A percentile compares a stretch with the other conserved stretches of the same genome.
phyloP scores from a whole-genome alignment of 2,888 invertebrate species.

The Stenotaenia linearis region DNA sequence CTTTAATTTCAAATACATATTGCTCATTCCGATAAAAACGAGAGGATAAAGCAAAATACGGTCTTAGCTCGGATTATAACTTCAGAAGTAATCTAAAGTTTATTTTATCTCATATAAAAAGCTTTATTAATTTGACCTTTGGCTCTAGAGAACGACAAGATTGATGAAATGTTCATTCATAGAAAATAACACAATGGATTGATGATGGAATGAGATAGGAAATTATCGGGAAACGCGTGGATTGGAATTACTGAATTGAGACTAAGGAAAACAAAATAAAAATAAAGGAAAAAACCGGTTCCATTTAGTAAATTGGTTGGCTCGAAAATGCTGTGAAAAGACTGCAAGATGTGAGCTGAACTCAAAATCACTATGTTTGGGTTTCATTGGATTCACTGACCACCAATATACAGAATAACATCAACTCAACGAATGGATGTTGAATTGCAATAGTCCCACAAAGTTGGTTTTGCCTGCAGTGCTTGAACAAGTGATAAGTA shows the following conservation, averaged over 20 bases:
- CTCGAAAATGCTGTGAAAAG: slow-evolving; percentile 16
- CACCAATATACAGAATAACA: slow-evolving; percentile 16
- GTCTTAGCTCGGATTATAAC: too few species aligned
- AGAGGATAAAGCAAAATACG: not conserved
- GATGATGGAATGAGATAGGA: not conserved
- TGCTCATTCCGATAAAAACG: not conserved
- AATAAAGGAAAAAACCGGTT: not conserved
- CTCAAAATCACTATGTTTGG: slow-evolving; percentile 1
- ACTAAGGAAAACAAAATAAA: not conserved
- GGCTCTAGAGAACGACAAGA: too few species aligned
- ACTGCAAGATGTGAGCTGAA: not conserved
- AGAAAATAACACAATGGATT: too few species aligned
- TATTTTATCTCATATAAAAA: too few species aligned
- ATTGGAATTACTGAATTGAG: not conserved
- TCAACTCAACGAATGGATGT: not conserved
- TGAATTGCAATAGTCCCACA: not conserved
- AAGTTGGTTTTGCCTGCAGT: not conserved
- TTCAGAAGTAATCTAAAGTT: too few species aligned
- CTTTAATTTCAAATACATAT: slow-evolving; percentile 3
- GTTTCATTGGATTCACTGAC: slow-evolving; percentile 20
- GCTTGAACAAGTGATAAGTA: too few species aligned
- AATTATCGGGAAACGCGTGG: not conserved
- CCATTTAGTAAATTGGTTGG: slow-evolving; percentile 14
- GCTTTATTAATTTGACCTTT: too few species aligned
- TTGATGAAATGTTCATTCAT: too few species aligned